Conservation (phyloP, 2,888 invertebrate species). For the Agriotes lineatus region DNA sequence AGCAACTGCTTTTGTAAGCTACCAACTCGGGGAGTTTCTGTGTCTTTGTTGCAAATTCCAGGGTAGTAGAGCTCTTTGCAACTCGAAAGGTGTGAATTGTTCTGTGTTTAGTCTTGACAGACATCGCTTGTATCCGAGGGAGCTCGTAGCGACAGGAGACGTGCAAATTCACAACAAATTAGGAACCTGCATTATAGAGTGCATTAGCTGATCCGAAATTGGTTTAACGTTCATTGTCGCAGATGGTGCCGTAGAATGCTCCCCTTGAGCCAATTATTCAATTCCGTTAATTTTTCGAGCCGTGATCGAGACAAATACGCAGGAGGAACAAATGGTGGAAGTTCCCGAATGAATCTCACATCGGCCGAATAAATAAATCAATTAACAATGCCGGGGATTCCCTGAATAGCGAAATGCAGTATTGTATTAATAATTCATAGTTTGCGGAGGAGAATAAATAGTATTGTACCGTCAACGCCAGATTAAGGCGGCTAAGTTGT, state of each 20-base stretch:
- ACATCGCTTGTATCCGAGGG: background rate
- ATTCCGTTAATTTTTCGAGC: slow-evolving; percentile 2
- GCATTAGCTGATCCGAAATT: slow-evolving; percentile 11
- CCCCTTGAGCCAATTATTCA: slow-evolving; percentile 13
- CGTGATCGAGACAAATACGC: background rate
- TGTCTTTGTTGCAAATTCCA: slow-evolving; percentile 33
- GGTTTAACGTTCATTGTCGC: slow-evolving; percentile 10
- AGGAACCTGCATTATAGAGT: slow-evolving; percentile 12
- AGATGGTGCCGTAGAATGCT: too few species aligned
- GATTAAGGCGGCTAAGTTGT: slow-evolving; percentile 47
- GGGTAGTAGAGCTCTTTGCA: slow-evolving; percentile 9
- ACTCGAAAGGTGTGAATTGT: slow-evolving; percentile 21
- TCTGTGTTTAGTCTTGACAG: slow-evolving; percentile 17
- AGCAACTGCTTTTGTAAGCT: slow-evolving; percentile 36
- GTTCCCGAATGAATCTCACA: background rate
- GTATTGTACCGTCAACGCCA: slow-evolving; percentile 43
- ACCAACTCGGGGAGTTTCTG: slow-evolving; percentile 31
- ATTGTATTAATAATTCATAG: slow-evolving; percentile 44
- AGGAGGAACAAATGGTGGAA: background rate
- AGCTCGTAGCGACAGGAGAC: background rate
- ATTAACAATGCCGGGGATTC: slow-evolving; percentile 29
- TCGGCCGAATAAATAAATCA: slow-evolving; percentile 35
- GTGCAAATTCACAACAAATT: background rate
- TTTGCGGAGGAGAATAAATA: slow-evolving; percentile 40
- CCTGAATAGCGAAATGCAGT: slow-evolving; percentile 33